Percentiles rank a stretch among this genome's conserved stretches.
Evolutionary conservation across 2,888 invertebrate genomes (phyloP).

Genomic region (Perizoma affinitatum): DNA sequence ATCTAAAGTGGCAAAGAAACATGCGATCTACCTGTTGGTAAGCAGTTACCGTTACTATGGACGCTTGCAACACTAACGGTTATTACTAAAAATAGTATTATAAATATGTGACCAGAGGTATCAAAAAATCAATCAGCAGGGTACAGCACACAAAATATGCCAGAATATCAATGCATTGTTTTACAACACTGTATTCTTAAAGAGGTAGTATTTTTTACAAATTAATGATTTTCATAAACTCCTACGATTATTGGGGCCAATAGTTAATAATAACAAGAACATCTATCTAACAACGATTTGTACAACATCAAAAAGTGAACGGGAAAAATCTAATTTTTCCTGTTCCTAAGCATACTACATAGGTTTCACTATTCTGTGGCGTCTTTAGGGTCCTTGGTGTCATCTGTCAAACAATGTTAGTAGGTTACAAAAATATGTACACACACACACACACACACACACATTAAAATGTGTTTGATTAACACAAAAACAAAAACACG

Average conservation of each 20-base stretch:
- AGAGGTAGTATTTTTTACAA: slow-evolving; percentile 38
- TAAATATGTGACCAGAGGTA: too few relatives aligned
- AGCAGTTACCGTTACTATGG: too few relatives aligned
- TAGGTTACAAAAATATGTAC: slow-evolving; percentile 36
- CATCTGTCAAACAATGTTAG: slow-evolving; percentile 59
- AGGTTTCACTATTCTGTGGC: slow-evolving; percentile 47
- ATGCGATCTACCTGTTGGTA: too few relatives aligned
- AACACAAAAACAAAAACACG: too few relatives aligned
- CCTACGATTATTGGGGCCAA: slow-evolving; percentile 54
- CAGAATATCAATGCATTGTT: slow-evolving; percentile 24
- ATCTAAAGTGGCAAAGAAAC: too few relatives aligned
- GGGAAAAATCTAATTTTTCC: slow-evolving; percentile 40
- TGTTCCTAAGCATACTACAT: slow-evolving; percentile 44
- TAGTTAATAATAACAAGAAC: slow-evolving; percentile 35
- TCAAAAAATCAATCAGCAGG: too few relatives aligned
- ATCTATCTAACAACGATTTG: slow-evolving; percentile 47
- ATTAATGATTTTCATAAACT: slow-evolving; percentile 35
- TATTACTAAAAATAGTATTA: too few relatives aligned
- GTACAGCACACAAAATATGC: too few relatives aligned
- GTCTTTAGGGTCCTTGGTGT: slow-evolving; percentile 32
- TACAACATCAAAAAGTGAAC: slow-evolving; percentile 38
- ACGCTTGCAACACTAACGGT: too few relatives aligned
- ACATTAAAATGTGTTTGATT: too few relatives aligned
- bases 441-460: background rate
- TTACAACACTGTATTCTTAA: slow-evolving; percentile 32